Evolutionary conservation across 2,113 vertebrate genomes (phyloP).

Genomic region (Phrynosoma platyrhinos): DNA sequence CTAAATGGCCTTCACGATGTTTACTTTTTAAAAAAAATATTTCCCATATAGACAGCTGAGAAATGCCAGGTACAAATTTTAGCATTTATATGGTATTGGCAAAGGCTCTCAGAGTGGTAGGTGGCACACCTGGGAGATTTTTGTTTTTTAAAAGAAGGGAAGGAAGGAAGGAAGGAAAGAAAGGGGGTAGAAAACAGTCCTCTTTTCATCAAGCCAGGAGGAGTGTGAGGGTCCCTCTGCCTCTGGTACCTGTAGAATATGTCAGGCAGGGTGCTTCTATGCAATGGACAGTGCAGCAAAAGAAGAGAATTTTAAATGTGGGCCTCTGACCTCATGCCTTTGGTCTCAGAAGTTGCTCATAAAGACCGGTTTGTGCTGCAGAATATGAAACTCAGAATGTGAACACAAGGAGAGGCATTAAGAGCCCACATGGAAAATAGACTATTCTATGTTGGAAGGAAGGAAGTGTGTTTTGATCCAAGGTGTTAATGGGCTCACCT

Average conservation of each 20-base stretch:
- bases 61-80: conserved; percentile 56
- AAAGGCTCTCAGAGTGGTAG: conserved; percentile 45
- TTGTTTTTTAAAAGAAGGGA: not conserved
- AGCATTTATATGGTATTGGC: conserved; percentile 58
- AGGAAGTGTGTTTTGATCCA: conserved; percentile 56
- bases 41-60: conserved; percentile 9
- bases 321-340: conserved; percentile 56
- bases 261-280: conserved; percentile 28
- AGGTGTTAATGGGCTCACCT: conserved; percentile 68
- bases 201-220: conserved; percentile 56
- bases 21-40: conserved; percentile 19
- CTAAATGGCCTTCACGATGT: conserved; percentile 58
- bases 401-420: conserved; percentile 62
- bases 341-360: conserved; percentile 38
- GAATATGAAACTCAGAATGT: conserved; percentile 56
- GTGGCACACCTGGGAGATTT: conserved; percentile 43
- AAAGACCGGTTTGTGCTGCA: conserved; percentile 64
- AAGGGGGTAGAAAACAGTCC: conserved; percentile 17
- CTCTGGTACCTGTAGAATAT: conserved; percentile 45
- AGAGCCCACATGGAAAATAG: conserved; percentile 61
- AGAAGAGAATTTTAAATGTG: conserved; percentile 53
- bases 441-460: conserved; percentile 65
- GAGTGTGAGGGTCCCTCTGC: conserved; percentile 44
- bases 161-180: not conserved
- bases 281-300: not conserved